A percentile compares a stretch with the other conserved stretches of the same genome.
Evolutionary conservation across 92 coral and sea anemone species (phyloP).

Genomic region (Epizoanthus rinbou): DNA sequence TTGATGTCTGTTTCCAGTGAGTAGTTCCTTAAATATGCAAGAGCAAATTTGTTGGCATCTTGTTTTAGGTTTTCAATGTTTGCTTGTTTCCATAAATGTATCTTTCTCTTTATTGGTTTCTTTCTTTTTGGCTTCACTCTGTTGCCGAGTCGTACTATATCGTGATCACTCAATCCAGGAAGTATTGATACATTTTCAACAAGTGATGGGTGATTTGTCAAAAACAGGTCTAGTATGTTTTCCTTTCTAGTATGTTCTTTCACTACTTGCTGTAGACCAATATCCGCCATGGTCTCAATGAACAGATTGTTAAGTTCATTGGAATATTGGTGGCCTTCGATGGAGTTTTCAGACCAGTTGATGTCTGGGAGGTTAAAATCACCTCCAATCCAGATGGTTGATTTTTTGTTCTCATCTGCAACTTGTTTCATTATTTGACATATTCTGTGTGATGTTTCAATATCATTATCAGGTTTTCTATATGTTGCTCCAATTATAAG

Average conservation of each 20-base stretch:
- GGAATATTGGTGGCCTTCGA: slow-evolving; percentile 18
- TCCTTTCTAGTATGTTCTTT: slow-evolving; percentile 14
- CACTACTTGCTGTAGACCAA: slow-evolving; percentile 17
- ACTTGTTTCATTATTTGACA: slow-evolving; percentile 14
- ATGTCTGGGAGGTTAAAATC: too few relatives aligned
- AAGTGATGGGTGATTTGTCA: slow-evolving; percentile 9
- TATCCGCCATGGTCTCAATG: slow-evolving; percentile 18
- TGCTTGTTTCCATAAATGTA: slow-evolving; percentile 15
- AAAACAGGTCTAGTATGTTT: slow-evolving; percentile 14
- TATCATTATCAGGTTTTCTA: slow-evolving; percentile 14
- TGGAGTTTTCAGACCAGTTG: too few relatives aligned
- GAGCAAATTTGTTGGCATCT: slow-evolving; percentile 16
- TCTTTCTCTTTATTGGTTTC: slow-evolving; percentile 15
- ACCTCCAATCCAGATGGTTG: slow-evolving; percentile 5
- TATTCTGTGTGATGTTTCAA: slow-evolving; percentile 15
- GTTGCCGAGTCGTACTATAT: slow-evolving; percentile 12
- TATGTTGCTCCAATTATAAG: slow-evolving; percentile 8
- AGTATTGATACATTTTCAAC: slow-evolving; percentile 10
- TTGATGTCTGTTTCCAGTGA: slow-evolving; percentile 16
- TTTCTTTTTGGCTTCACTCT: slow-evolving; percentile 15
- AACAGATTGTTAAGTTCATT: slow-evolving; percentile 14
- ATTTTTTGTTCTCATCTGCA: slow-evolving; percentile 15
- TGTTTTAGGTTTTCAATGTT: slow-evolving; percentile 14
- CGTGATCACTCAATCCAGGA: slow-evolving; percentile 18
- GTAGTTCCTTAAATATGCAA: slow-evolving; percentile 15